phyloP scores from a whole-genome alignment of 2,113 vertebrate species.

The Sarotherodon lohbergeri region DNA sequence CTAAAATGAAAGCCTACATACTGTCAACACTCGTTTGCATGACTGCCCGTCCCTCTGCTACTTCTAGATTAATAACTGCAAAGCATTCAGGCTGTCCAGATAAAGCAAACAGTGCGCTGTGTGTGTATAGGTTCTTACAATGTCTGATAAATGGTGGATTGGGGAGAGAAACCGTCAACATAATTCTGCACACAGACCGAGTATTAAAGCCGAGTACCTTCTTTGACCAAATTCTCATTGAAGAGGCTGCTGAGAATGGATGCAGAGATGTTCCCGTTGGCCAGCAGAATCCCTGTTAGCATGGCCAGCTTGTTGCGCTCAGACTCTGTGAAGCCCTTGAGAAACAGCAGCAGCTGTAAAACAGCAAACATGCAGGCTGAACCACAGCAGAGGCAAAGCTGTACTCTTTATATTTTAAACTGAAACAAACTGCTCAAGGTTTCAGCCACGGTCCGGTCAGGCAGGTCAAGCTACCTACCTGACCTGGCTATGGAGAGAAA shows the following conservation, averaged over 20 bases:
- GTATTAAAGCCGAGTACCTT: conserved; percentile 73
- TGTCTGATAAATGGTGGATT: neutral
- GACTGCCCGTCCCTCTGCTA: neutral
- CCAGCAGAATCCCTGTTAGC: conserved; percentile 93
- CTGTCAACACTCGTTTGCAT: neutral
- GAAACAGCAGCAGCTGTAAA: conserved; percentile 89
- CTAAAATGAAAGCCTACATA: neutral
- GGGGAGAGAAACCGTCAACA: neutral
- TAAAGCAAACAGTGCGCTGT: neutral
- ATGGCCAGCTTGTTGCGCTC: conserved; percentile 97
- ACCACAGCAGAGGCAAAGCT: neutral
- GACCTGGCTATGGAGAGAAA: neutral
- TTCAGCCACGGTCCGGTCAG: neutral
- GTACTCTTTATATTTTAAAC: neutral
- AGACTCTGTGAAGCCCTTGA: conserved; percentile 96
- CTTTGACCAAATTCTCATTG: conserved; percentile 97
- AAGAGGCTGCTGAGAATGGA: conserved; percentile 95
- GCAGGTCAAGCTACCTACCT: neutral
- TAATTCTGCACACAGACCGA: fast-evolving
- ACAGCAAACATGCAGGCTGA: neutral
- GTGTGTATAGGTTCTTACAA: neutral
- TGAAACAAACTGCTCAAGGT: neutral
- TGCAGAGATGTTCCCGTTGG: conserved; percentile 88
- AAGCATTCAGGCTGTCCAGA: neutral
- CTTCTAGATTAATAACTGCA: neutral